Evolutionary conservation across 1,140 invertebrate species (phyloP).

Genomic region (Limonius californicus): DNA sequence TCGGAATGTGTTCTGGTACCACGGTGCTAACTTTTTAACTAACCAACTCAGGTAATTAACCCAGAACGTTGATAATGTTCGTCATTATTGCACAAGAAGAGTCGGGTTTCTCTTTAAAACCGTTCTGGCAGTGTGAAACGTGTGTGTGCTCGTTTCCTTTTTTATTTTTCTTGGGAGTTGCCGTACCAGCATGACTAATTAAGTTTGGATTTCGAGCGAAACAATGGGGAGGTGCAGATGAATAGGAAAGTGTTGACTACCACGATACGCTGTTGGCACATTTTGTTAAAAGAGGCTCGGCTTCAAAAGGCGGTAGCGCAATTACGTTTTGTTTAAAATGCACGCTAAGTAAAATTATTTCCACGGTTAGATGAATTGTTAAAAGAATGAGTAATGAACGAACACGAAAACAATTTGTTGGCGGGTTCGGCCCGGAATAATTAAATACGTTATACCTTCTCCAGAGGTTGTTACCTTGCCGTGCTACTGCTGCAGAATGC

Average conservation of each 20-base stretch:
- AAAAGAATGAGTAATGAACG: constrained; percentile 36
- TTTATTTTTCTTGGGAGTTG: not conserved
- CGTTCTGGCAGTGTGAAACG: no score
- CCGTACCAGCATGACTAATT: not conserved
- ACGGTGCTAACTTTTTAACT: constrained; percentile 30
- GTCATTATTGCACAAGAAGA: no score
- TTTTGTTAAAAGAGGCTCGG: not conserved
- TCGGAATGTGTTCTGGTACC: constrained; percentile 30
- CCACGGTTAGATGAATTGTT: constrained; percentile 36
- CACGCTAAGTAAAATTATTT: constrained; percentile 31
- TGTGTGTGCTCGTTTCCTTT: no score
- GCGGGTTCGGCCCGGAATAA: constrained; percentile 25
- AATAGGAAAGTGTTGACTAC: not conserved
- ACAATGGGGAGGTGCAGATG: not conserved
- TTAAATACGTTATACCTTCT: constrained; percentile 25
- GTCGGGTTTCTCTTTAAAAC: no score
- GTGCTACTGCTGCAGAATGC: not conserved
- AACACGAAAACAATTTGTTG: constrained; percentile 33
- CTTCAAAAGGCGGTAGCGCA: constrained; percentile 20
- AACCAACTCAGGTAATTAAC: not conserved
- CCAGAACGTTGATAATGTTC: constrained; percentile 15
- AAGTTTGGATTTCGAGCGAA: not conserved
- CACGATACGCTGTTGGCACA: not conserved
- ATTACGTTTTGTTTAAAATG: constrained; percentile 33
- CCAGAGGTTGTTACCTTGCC: constrained; percentile 1